Evolutionary conservation across 1,140 invertebrate species (phyloP).

Genomic region (Apolygus lucorum): DNA sequence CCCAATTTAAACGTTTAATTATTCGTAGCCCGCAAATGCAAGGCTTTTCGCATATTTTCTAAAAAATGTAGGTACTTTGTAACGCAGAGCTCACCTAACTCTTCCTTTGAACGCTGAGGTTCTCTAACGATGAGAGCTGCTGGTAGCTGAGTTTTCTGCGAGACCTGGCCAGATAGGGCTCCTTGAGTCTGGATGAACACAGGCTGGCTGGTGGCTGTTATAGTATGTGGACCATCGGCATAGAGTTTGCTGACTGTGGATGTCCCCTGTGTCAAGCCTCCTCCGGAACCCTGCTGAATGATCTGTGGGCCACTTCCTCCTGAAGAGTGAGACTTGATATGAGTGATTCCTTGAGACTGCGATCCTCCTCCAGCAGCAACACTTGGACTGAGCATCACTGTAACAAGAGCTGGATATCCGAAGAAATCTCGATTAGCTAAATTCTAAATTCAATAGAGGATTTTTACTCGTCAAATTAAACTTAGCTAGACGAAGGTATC

Average conservation of each 20-base stretch:
- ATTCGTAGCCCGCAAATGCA: no score
- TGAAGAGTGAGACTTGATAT: slow-evolving; percentile 1
- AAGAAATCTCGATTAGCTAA: no score
- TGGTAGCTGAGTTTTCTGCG: slow-evolving; percentile 2
- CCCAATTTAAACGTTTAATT: no score
- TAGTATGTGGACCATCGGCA: background rate
- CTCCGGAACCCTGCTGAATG: background rate
- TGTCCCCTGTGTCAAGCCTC: background rate
- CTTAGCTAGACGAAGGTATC: no score
- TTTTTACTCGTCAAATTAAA: no score
- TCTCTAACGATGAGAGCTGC: slow-evolving; percentile 18
- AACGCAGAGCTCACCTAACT: background rate
- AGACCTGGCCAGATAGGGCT: background rate
- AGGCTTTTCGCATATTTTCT: no score
- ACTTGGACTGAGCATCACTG: slow-evolving; percentile 3
- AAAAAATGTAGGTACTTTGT: no score
- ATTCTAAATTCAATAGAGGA: no score
- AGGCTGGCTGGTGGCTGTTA: background rate
- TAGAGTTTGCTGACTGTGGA: background rate
- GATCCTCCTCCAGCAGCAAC: background rate
- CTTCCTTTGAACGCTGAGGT: slow-evolving; percentile 9
- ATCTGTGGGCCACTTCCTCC: background rate
- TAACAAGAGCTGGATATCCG: background rate
- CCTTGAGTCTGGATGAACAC: slow-evolving; percentile 5
- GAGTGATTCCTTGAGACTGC: background rate